Percentiles rank a stretch among this genome's conserved stretches.
Evolutionary conservation across 2,888 invertebrate species (phyloP).

Genomic region (Zygothrica quintamaculata): DNA sequence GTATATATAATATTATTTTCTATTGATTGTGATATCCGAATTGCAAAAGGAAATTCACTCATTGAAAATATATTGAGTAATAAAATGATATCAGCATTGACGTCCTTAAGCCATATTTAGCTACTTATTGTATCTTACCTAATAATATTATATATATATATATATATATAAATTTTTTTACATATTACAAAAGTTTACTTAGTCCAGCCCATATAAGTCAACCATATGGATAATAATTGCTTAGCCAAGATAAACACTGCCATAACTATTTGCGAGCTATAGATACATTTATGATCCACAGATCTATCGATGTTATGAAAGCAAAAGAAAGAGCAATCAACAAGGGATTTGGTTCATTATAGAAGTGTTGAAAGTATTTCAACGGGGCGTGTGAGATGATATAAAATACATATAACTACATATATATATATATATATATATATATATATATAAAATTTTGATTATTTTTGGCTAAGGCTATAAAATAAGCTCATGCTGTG

Average conservation of each 20-base stretch:
- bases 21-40: no score
- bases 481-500: conserved; percentile 21
- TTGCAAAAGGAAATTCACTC: no score
- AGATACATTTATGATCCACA: neutral
- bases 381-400: conserved; percentile 45
- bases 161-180: neutral
- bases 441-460: conserved; percentile 1
- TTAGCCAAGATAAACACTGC: conserved; percentile 9
- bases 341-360: neutral
- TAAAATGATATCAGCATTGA: no score
- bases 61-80: no score
- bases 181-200: conserved; percentile 17
- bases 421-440: no score
- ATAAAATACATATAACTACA: neutral
- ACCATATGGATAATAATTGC: neutral
- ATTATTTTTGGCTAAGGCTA: conserved; percentile 58
- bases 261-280: no score
- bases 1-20: no score
- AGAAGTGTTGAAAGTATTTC: conserved; percentile 40
- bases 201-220: neutral
- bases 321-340: neutral
- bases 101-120: conserved; percentile 15
- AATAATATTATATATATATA: no score
- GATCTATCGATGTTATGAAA: conserved; percentile 3
- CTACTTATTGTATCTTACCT: no score